Base-by-base conservation (phyloP, 2,797 vertebrate species). In the Buphagus erythrorhynchus region DNA sequence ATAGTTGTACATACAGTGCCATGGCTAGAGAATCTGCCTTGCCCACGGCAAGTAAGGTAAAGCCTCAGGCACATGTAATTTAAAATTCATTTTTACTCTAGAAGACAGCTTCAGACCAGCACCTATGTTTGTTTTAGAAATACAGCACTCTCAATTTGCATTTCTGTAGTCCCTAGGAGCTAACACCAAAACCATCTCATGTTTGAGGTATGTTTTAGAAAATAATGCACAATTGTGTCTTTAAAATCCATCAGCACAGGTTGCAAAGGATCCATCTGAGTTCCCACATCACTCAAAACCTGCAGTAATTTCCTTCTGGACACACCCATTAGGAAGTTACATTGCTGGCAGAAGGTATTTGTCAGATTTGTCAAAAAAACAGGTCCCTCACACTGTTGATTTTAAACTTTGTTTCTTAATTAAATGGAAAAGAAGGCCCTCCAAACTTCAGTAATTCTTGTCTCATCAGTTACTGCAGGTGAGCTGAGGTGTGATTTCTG, bases 1-100 rank as follows among this genome's bases (percentile, higher is more conserved):
- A 95, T 16, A 95, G 73, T 31, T 93, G 69, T 54, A 94, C 86
- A 88, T 26, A 94, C 73, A 94, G 61, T 66, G 94, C 86, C 94
- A 85, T 82, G 89, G 95, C 72, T 83, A 42, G 91, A 96, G 81
- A 63, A 93, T 93, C 86, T 97, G 95, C 91, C 97, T 98, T 96
- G 95, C 97, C 94, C 93, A 95, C 63, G 65, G 97, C 97, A 96
- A 97, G 94, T 89, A 94, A 95, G 90, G 88, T 97, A 95, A 97
- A 96, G 94, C 89, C 94, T 95, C 67, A 90, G 95, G 97, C 94
- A 93, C 78, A 92, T 40, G 75, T 66, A 94, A 97, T 97, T 97
- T 97, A 95, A 95, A 95, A 97, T 97, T 96, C 97, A 97, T 96
- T 95, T 97, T 88, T 86, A 91, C 91, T 92, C 61, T 15, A 87